phyloP scores from a whole-genome alignment of 2,888 invertebrate species.

The Linnaemya tessellans region DNA sequence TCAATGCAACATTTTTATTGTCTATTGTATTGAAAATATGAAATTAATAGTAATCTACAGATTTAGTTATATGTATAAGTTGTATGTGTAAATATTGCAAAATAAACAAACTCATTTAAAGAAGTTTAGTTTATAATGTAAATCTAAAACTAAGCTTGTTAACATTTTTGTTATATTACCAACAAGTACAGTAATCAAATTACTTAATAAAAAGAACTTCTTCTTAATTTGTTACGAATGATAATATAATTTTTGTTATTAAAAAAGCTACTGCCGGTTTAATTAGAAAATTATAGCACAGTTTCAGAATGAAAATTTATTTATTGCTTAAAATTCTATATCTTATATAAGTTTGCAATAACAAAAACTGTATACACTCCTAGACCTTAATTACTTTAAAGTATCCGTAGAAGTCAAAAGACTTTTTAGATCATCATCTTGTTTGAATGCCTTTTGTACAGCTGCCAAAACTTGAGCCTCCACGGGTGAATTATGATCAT shows the following conservation, averaged over 20 bases:
- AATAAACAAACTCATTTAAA: conserved; percentile 34
- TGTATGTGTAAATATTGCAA: conserved; percentile 68
- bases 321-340: not conserved
- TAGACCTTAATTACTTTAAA: conserved; percentile 72
- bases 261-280: not conserved
- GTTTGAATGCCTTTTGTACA: conserved; percentile 76
- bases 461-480: conserved; percentile 76
- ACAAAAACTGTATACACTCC: not conserved
- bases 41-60: conserved; percentile 25
- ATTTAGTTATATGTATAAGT: conserved; percentile 64
- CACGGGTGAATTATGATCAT: conserved; percentile 75
- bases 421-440: conserved; percentile 76
- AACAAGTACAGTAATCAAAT: conserved; percentile 43
- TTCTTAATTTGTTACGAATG: conserved; percentile 57
- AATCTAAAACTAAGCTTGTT: conserved; percentile 34
- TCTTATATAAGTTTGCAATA: not conserved
- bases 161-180: conserved; percentile 41
- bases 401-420: conserved; percentile 75
- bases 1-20: conserved; percentile 45
- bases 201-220: conserved; percentile 26
- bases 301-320: not conserved
- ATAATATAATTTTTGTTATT: not conserved
- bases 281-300: not conserved
- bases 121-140: conserved; percentile 38
- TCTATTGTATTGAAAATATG: conserved; percentile 43